These are phyloP conservation scores for Moxostoma hubbsi DNA, from an alignment of 2,797 vertebrate species.

Conservation along the genomic window DNA sequence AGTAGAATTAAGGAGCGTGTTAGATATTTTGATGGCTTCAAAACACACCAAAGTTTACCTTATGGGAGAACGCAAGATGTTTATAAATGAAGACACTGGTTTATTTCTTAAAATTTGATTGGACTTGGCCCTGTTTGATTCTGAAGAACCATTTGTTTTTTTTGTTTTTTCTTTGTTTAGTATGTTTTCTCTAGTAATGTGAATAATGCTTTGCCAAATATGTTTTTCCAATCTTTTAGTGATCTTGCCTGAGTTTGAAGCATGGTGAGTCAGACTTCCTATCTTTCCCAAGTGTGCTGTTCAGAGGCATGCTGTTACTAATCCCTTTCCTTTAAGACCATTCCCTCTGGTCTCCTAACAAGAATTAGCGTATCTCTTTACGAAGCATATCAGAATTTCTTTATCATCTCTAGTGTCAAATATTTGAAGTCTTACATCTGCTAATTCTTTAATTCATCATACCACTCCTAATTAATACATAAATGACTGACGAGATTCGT, in stretches of 20 bases:
- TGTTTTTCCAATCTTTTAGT: slow-evolving; percentile 12
- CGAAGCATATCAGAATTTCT: slow-evolving; percentile 44
- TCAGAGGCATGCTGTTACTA: slow-evolving; percentile 34
- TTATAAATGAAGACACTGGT: slow-evolving; percentile 9
- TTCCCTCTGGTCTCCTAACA: slow-evolving; percentile 27
- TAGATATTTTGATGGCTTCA: background rate
- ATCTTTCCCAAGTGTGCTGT: slow-evolving; percentile 19
- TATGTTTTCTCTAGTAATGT: slow-evolving; percentile 2
- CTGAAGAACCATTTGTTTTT: background rate
- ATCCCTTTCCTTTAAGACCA: slow-evolving; percentile 44
- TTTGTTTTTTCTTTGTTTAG: slow-evolving; percentile 1
- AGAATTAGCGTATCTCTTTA: slow-evolving; percentile 46
- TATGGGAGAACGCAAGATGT: background rate
- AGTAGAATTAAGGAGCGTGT: background rate
- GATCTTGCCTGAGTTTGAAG: slow-evolving; percentile 45
- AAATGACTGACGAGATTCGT: slow-evolving; percentile 9
- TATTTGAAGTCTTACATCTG: slow-evolving; percentile 48
- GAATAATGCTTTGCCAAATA: slow-evolving; percentile 6
- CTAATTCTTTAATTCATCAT: slow-evolving; percentile 31
- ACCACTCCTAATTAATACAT: slow-evolving; percentile 18
- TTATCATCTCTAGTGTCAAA: slow-evolving; percentile 43
- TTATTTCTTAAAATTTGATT: background rate
- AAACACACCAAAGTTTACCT: background rate
- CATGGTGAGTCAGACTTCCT: slow-evolving; percentile 23
- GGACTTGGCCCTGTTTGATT: background rate